A percentile compares a stretch with the other conserved stretches of the same genome.
phyloP scores from a whole-genome alignment of 2,797 vertebrate species.

The Champsocephalus esox region DNA sequence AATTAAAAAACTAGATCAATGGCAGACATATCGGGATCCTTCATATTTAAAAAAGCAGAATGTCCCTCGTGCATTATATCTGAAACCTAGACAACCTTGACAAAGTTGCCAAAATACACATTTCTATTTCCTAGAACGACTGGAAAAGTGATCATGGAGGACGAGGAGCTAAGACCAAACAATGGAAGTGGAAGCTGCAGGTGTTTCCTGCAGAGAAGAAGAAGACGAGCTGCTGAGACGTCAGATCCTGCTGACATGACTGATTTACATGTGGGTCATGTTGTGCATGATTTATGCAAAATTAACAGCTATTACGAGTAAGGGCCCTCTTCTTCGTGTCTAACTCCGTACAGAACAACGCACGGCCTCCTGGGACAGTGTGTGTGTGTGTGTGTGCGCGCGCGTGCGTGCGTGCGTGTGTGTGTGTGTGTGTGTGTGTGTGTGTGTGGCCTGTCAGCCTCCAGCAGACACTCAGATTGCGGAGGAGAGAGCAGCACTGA shows the following conservation, averaged over 20 bases:
- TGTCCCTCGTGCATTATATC: not conserved
- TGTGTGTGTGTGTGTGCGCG: constrained; percentile 5
- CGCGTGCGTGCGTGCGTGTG: constrained; percentile 1
- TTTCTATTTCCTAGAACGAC: not conserved
- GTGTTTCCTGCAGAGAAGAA: constrained; percentile 26
- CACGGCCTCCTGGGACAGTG: constrained; percentile 48
- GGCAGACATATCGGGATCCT: not conserved
- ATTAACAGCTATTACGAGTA: constrained; percentile 74
- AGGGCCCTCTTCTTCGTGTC: constrained; percentile 44
- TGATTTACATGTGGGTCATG: constrained; percentile 81
- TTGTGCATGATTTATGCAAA: constrained; percentile 79
- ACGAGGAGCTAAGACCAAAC: constrained; percentile 21
- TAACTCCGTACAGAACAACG: constrained; percentile 49
- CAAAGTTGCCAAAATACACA: not conserved
- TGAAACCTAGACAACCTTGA: not conserved
- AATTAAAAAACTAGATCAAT: not conserved
- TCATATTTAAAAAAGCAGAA: not conserved
- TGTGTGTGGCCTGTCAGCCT: constrained; percentile 69
- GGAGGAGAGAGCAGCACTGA: constrained; percentile 71
- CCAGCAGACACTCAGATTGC: constrained; percentile 67
- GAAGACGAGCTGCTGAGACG: constrained; percentile 45
- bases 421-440: constrained; percentile 11
- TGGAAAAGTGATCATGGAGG: not conserved
- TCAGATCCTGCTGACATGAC: constrained; percentile 73
- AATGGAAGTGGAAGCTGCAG: constrained; percentile 19